Evolutionary conservation across 2,888 invertebrate species (phyloP).

Genomic region (Dastarcus helophoroides): DNA sequence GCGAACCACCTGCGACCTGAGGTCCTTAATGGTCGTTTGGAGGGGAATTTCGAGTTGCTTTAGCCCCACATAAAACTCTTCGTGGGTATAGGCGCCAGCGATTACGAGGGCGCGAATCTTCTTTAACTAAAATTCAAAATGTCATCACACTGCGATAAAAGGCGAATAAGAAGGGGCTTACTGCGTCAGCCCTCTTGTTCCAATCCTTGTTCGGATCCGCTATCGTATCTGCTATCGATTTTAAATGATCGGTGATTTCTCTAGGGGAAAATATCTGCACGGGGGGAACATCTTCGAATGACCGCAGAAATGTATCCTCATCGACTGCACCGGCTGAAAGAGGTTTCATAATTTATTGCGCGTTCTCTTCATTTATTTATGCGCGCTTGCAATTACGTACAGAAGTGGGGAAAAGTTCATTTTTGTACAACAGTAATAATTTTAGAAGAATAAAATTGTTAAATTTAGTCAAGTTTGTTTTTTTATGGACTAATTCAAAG

Average conservation of each 20-base stretch:
- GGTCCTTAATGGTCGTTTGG: constrained; percentile 71
- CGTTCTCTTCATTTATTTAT: no score
- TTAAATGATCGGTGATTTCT: constrained; percentile 74
- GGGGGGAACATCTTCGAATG: constrained; percentile 74
- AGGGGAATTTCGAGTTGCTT: constrained; percentile 73
- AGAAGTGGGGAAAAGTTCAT: no score
- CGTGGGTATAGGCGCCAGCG: constrained; percentile 60
- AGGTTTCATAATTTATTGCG: no score
- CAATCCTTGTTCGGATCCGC: constrained; percentile 79
- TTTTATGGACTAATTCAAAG: no score
- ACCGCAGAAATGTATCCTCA: constrained; percentile 73
- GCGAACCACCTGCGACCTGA: constrained; percentile 84
- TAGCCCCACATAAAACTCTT: constrained; percentile 65
- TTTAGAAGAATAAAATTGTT: no score
- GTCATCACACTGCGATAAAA: constrained; percentile 3
- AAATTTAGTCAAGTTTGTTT: no score
- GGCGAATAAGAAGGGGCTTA: constrained; percentile 36
- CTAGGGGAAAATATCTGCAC: constrained; percentile 72
- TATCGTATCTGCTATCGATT: constrained; percentile 60
- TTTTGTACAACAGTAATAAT: no score
- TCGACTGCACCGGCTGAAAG: constrained; percentile 73
- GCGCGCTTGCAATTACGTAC: no score
- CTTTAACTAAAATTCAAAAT: constrained; percentile 53
- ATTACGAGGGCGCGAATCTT: constrained; percentile 72
- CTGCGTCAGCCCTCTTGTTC: constrained; percentile 88